Base-by-base conservation (phyloP, 1,140 invertebrate genomes). In the Calephelis nemesis region DNA sequence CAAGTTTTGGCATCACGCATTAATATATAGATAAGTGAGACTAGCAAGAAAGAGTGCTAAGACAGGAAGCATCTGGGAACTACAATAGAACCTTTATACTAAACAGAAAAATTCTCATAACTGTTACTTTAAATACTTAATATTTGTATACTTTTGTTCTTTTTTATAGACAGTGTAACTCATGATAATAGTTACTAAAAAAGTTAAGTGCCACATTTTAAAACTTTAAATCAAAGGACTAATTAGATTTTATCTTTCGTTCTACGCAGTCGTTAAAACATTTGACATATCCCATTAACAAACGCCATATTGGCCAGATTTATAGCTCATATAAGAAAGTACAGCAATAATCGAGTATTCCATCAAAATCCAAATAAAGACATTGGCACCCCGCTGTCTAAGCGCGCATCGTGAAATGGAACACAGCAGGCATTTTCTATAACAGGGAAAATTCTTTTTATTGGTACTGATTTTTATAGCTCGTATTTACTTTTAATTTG, bases 311-410 rank as follows among this genome's bases (percentile, higher is more conserved):
- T 60, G 58, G 39, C 58, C 58, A 64, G 42, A 64, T 64, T 64
- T 64, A 64, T 48, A 4, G 47, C 63, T n/a, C 15, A 64, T 39
- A 64, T 48, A 48, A 48, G 58, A 60, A 12, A 69, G 67, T 71
- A 62, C 39, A 65, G 49, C 68, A 71, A 74, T 64, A 76, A 77
- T 75, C 67, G 67, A 72, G 47, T 64, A 48, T 64, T 75, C 71
- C 72, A 71, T 75, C 68, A 67, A 70, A 69, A 72, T 68, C 65
- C 47, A 60, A 74, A 90, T 90, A 76, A 83, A 90, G 85, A 90
- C 81, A 82, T 90, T 52, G 82, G 71, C 84, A 13, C 78, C 87
- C 87, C 76, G 76, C 75, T 15, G 84, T 54, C 67, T 47, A 71
- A 68, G 58, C 73, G 74, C 63, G 69, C 73, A 73, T 68, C 74